Percentiles rank a stretch among this genome's conserved stretches.
These are phyloP conservation scores for Eulemur rufifrons DNA, from an alignment of 2,113 vertebrate species.

Conservation along the genomic window DNA sequence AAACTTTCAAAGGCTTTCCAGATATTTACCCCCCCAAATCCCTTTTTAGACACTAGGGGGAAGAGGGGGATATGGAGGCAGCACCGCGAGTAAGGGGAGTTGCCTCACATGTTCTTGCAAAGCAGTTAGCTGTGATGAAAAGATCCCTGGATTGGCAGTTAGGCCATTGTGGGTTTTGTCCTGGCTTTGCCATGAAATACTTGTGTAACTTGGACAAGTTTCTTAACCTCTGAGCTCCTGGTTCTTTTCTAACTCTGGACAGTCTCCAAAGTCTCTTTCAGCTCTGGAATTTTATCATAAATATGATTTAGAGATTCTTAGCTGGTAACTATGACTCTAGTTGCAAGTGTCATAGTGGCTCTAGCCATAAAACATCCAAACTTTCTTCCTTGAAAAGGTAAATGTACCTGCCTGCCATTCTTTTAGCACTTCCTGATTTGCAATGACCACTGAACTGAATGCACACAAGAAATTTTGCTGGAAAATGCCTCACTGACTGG, in stretches of 20 bases:
- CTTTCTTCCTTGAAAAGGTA: neutral
- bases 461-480: neutral
- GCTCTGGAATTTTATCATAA: neutral
- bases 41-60: neutral
- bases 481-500: slow-evolving; percentile 16
- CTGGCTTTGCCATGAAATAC: neutral
- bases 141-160: neutral
- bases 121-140: neutral
- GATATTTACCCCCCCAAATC: neutral
- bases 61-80: neutral
- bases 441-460: neutral
- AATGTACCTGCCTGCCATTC: neutral
- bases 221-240: neutral
- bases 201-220: neutral
- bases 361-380: neutral
- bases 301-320: neutral
- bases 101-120: neutral
- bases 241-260: neutral
- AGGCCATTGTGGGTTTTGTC: neutral
- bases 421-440: neutral
- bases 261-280: neutral
- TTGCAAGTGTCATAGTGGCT: neutral
- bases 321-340: neutral
- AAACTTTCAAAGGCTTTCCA: neutral
- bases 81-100: neutral